Evolutionary conservation across 1,140 invertebrate species (phyloP).

Genomic region (Scaptomyza montana): DNA sequence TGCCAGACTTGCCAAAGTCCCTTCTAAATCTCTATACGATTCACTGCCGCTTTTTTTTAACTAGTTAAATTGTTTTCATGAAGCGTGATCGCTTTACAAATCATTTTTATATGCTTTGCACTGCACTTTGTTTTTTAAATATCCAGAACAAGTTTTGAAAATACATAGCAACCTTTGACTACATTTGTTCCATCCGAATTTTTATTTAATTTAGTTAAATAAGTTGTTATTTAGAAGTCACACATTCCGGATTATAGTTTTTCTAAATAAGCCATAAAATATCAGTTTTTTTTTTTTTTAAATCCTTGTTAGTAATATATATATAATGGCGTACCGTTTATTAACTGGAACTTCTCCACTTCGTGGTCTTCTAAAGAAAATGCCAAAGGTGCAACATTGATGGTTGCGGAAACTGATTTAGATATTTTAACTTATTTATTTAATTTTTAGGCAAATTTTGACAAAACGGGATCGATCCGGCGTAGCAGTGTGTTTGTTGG

Average conservation of each 20-base stretch:
- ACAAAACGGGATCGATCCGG: neutral
- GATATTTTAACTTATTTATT: neutral
- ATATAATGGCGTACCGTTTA: slow-evolving; percentile 5
- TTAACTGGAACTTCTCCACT: neutral
- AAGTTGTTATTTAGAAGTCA: slow-evolving; percentile 2
- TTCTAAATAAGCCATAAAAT: neutral
- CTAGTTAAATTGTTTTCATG: too few species aligned
- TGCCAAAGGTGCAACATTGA: slow-evolving; percentile 6
- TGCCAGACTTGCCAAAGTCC: too few species aligned
- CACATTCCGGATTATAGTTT: neutral
- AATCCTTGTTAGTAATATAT: neutral
- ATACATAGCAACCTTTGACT: slow-evolving; percentile 7
- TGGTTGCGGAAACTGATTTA: neutral
- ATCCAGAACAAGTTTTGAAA: neutral
- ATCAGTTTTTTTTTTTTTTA: too few species aligned
- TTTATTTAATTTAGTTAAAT: neutral
- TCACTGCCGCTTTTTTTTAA: too few species aligned
- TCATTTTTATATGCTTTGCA: too few species aligned
- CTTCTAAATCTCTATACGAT: too few species aligned
- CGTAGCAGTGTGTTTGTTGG: neutral
- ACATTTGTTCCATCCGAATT: neutral
- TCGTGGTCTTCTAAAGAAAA: neutral
- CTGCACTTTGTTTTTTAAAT: too few species aligned
- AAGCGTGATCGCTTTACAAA: too few species aligned
- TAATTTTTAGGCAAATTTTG: neutral